Percentiles rank a stretch among this genome's conserved stretches.
phyloP scores from a whole-genome alignment of 2,888 invertebrate genomes.

The Lomographa bimaculata region DNA sequence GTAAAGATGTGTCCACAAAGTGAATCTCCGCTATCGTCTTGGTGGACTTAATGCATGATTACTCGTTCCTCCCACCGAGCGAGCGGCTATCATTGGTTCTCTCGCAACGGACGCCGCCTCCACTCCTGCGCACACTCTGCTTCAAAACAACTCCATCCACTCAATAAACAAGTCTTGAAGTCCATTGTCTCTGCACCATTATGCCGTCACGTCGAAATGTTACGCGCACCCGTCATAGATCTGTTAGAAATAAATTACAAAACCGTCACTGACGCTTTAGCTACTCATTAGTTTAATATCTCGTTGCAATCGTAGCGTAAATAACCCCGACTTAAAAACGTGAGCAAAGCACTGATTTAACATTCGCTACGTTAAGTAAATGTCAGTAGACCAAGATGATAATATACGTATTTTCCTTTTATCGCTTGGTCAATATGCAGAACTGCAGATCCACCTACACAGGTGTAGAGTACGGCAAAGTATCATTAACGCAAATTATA shows the following conservation, averaged over 20 bases:
- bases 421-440: no score
- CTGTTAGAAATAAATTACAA: slow-evolving; percentile 62
- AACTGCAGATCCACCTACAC: slow-evolving; percentile 4
- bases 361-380: slow-evolving; percentile 7
- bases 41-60: slow-evolving; percentile 68
- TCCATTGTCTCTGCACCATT: slow-evolving; percentile 76
- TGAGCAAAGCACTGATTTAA: slow-evolving; percentile 14
- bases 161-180: slow-evolving; percentile 79
- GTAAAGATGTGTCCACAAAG: slow-evolving; percentile 55
- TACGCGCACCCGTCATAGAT: slow-evolving; percentile 65
- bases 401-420: no score
- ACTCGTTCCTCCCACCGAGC: slow-evolving; percentile 74
- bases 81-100: slow-evolving; percentile 72
- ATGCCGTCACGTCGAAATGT: slow-evolving; percentile 67
- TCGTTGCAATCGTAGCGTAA: slow-evolving; percentile 35
- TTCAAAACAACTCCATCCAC: slow-evolving; percentile 78
- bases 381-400: slow-evolving; percentile 2
- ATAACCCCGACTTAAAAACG: slow-evolving; percentile 31
- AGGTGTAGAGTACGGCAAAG: slow-evolving; percentile 16
- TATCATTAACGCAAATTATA: slow-evolving; percentile 33
- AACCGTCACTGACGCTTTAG: slow-evolving; percentile 39
- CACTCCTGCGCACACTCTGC: slow-evolving; percentile 74
- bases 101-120: slow-evolving; percentile 69
- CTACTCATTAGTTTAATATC: slow-evolving; percentile 49
- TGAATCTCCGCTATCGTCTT: slow-evolving; percentile 52